A percentile compares a stretch with the other conserved stretches of the same genome.
These are phyloP conservation scores for Oxyura jamaicensis DNA, from an alignment of 2,113 vertebrate species.

Conservation along the genomic window DNA sequence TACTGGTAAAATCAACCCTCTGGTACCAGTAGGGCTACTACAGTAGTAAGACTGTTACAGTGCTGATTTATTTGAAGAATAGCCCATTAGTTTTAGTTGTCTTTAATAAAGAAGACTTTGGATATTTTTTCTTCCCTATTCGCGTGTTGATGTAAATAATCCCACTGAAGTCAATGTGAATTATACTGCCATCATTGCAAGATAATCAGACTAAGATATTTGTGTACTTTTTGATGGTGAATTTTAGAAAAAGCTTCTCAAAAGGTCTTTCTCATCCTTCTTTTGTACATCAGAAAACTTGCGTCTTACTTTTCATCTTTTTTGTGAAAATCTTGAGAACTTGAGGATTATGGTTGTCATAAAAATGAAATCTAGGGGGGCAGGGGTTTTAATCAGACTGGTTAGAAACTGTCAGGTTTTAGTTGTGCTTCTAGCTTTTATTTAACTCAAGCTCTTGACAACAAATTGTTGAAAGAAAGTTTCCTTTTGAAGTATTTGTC, in stretches of 20 bases:
- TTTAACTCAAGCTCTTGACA: constrained; percentile 45
- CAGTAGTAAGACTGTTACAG: background rate
- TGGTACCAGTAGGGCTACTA: background rate
- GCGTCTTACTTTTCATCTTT: background rate
- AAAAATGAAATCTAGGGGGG: constrained; percentile 43
- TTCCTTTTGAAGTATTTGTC: constrained; percentile 50
- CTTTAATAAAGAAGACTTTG: background rate
- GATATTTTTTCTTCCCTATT: background rate
- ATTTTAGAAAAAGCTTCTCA: constrained; percentile 26
- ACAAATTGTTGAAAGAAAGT: constrained; percentile 19
- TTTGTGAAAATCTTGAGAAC: background rate
- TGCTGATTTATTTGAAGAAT: background rate
- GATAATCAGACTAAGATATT: background rate
- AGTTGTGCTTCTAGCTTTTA: constrained; percentile 37
- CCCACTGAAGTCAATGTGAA: background rate
- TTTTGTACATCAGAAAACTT: constrained; percentile 34
- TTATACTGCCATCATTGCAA: background rate
- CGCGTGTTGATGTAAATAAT: background rate
- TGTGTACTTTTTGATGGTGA: background rate
- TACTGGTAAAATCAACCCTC: background rate
- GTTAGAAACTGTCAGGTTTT: constrained; percentile 30
- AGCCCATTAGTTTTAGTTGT: background rate
- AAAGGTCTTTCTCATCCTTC: constrained; percentile 27
- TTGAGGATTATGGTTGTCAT: constrained; percentile 47
- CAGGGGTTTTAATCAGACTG: constrained; percentile 33